These are phyloP conservation scores for Dreissena rostriformis DNA, from an alignment of 1,140 invertebrate genomes.

Conservation along the genomic window DNA sequence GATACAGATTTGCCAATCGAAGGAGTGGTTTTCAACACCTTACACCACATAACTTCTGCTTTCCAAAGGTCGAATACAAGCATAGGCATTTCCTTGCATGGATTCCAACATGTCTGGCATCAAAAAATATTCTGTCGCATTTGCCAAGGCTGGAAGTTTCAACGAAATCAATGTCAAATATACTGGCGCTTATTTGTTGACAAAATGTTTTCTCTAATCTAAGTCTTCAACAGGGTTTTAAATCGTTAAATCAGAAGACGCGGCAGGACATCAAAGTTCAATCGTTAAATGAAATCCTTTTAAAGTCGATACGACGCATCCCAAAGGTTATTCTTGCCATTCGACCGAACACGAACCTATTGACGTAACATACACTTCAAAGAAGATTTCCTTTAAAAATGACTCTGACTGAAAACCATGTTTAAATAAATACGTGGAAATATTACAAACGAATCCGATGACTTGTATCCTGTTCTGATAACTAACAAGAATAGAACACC, in stretches of 20 bases:
- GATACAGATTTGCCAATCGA: slow-evolving; percentile 55
- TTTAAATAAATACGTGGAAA: not conserved
- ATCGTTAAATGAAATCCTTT: slow-evolving; percentile 27
- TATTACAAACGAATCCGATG: not conserved
- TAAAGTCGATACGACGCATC: slow-evolving; percentile 52
- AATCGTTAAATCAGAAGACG: slow-evolving; percentile 53
- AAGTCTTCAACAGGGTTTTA: slow-evolving; percentile 30
- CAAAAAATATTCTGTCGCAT: slow-evolving; percentile 44
- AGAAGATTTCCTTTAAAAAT: not conserved
- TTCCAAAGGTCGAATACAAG: slow-evolving; percentile 42
- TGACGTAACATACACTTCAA: not conserved
- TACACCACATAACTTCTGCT: slow-evolving; percentile 10
- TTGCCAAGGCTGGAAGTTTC: slow-evolving; percentile 7
- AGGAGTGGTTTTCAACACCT: slow-evolving; percentile 61
- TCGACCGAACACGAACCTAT: not conserved
- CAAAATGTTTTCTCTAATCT: slow-evolving; percentile 24
- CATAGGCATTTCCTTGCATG: slow-evolving; percentile 62
- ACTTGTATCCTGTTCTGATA: not conserved
- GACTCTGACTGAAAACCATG: not conserved
- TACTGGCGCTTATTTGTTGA: slow-evolving; percentile 31
- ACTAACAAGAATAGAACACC: not conserved
- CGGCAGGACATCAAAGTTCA: slow-evolving; percentile 49
- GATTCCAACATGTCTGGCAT: slow-evolving; percentile 56
- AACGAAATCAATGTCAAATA: not conserved
- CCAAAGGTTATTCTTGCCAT: slow-evolving; percentile 12